Conservation (phyloP, 92 coral and sea anemone genomes). For the Zoanthus sansibaricus region DNA sequence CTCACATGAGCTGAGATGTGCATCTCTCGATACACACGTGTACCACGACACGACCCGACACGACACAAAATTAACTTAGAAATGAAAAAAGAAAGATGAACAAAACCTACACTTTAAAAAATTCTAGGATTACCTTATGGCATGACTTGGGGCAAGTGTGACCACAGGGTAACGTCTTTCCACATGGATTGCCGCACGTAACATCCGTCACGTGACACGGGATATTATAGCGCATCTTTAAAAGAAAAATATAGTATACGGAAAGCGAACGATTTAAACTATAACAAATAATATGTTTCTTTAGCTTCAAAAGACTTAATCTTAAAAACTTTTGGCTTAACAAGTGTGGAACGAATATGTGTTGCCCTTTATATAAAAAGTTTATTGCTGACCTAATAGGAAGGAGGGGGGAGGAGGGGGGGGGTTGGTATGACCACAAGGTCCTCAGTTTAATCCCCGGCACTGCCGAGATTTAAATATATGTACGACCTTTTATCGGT, state of each 20-base stretch:
- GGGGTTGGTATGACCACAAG: no score
- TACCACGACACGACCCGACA: no score
- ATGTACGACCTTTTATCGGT: no score
- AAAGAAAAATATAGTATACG: not conserved
- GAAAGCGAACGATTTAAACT: not conserved
- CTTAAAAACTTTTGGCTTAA: not conserved
- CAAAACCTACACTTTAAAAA: not conserved
- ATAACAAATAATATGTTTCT: not conserved
- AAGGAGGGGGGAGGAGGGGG: no score
- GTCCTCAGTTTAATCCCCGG: no score
- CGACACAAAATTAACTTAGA: no score
- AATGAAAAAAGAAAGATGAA: not conserved
- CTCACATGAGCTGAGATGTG: no score
- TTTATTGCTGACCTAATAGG: no score
- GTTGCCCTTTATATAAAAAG: no score
- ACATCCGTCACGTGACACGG: slow-evolving; percentile 92
- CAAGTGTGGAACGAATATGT: not conserved
- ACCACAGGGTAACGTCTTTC: slow-evolving; percentile 79
- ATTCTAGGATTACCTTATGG: slow-evolving; percentile 70
- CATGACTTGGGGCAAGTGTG: slow-evolving; percentile 84
- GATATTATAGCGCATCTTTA: slow-evolving; percentile 75
- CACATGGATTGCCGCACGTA: slow-evolving; percentile 92
- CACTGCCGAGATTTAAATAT: no score
- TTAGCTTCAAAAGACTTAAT: not conserved
- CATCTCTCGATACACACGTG: no score